Evolutionary conservation across 2,797 vertebrate genomes (phyloP), one percentile per base, ranked within the genome.

Genomic region (Phoeniculus purpureus): DNA sequence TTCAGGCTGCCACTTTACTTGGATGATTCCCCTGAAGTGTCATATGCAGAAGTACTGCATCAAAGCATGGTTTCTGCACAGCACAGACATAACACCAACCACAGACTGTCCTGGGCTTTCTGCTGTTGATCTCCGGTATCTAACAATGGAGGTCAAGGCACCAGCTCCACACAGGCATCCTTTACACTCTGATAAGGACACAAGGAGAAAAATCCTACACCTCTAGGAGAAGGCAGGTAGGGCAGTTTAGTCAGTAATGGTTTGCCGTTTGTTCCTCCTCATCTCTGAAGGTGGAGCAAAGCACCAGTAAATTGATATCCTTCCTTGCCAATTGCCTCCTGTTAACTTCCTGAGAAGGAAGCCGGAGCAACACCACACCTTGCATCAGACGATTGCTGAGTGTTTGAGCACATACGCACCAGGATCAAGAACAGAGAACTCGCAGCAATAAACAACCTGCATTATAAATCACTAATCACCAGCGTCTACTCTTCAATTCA

Each of bases 261-360:
- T 58, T 55, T 52, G 7, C 31, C 52, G 52, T 78, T 74, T 60
- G 31, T 78, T 90, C 81, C 88, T 81, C 68, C 48, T 58, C 17
- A 37, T 56, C 59, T 92, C 93, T 87, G 86, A 93, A 92, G 93
- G 84, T 92, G 95, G 93, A 94, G 93, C 90, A 75, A 95, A 86
- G 91, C 12, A 26, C 51, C 37, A 31, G 59, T 0, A 74, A 29
- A 27, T 32, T 86, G 40, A 68, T 26, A 75, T 7, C 0, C 1
- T 12, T 60, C 59, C 48, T 67, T 88, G 29, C 13, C 52, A 79
- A 75, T 64, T 74, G 19, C 18, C 47, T 29, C 56, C 62, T 47
- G 62, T 25, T 37, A 56, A 82, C 66, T 22, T 85, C 81, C 51
- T 6, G 1, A 10, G 5, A 11, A 81, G 43, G 32, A 66, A 6